phyloP scores from a whole-genome alignment of 2,113 vertebrate species.

The Limnothrissa miodon region DNA sequence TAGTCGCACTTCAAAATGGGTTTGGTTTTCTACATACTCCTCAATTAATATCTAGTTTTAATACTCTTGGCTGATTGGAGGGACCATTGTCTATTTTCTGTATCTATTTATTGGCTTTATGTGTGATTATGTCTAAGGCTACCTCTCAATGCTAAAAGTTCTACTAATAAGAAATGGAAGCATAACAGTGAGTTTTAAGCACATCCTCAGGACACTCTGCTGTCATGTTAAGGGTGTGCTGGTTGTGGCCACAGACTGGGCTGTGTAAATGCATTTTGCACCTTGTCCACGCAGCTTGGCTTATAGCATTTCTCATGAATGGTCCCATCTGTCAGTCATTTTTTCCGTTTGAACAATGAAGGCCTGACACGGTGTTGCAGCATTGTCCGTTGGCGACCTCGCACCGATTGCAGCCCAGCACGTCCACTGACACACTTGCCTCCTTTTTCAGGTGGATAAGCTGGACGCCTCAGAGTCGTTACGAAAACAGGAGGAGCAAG shows the following conservation, averaged over 20 bases:
- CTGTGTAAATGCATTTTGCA: slow-evolving; percentile 42
- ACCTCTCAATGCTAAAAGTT: background rate
- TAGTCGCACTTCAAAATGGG: slow-evolving; percentile 38
- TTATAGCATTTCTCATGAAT: slow-evolving; percentile 69
- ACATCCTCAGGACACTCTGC: slow-evolving; percentile 5
- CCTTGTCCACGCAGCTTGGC: slow-evolving; percentile 63
- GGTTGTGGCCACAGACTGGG: slow-evolving; percentile 32
- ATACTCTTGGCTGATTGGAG: slow-evolving; percentile 71
- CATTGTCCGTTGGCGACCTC: background rate
- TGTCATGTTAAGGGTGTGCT: slow-evolving; percentile 25
- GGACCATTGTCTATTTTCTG: slow-evolving; percentile 66
- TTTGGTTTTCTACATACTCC: slow-evolving; percentile 75
- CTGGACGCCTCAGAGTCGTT: slow-evolving; percentile 96
- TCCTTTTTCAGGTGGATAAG: slow-evolving; percentile 82
- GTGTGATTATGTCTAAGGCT: slow-evolving; percentile 5
- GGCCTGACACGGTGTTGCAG: slow-evolving; percentile 11
- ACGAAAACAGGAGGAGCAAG: slow-evolving; percentile 99
- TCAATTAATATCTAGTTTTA: slow-evolving; percentile 37
- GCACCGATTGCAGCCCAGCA: background rate
- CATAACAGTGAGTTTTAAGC: background rate
- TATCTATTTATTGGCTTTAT: slow-evolving; percentile 30
- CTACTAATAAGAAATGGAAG: background rate
- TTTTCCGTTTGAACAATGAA: slow-evolving; percentile 23
- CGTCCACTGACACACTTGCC: background rate
- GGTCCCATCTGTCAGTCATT: slow-evolving; percentile 76